Evolutionary conservation across 1,140 invertebrate genomes (phyloP), one percentile per base, ranked within the genome.

Genomic region (Drosophila lini): DNA sequence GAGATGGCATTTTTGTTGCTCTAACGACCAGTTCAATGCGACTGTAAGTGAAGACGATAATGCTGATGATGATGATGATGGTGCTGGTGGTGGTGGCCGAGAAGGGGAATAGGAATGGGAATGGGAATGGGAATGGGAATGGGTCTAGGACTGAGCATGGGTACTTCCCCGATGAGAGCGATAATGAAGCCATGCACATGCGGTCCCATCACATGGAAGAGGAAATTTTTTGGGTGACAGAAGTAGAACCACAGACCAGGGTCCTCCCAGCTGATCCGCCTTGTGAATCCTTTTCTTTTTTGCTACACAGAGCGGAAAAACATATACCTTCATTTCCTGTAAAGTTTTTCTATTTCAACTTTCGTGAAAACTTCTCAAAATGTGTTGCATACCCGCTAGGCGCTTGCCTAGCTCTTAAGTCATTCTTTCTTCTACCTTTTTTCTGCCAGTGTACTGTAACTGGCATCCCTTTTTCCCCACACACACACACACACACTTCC

Each of bases 101-200:
- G 25, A 31, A 10, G 25, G 48, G 25, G 31, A 34, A 25, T 56
- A 53, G 59, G 56, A 40, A 48, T 38, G 41, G 41, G n/a, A 6
- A 36, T 19, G 8, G 8, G 25, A 7, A 4, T 25, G 55, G 38
- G 22, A 25, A 22, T 55, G 50, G 61, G 53, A 36, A 50, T 50
- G 38, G 40, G 22, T 10, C 56, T 31, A 5, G 16, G 19, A 11
- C 13, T 3, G 32, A 52, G 45, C n/a, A 13, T 5, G 59, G 47
- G 45, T 38, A 22, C 38, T 22, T 32, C 28, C 61, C 61, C 65
- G 38, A 67, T 63, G 57, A 58, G 44, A 64, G 47, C 76, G 77
- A 88, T 86, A 88, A 86, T 88, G 80, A 88, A 86, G 80, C 75
- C 71, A 70, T 80, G 71, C 62, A 84, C 81, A 83, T 80, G 70